Percentiles rank a stretch among this genome's conserved stretches.
Conservation (phyloP, 2,113 vertebrate species). For the Actenoides hombroni region DNA sequence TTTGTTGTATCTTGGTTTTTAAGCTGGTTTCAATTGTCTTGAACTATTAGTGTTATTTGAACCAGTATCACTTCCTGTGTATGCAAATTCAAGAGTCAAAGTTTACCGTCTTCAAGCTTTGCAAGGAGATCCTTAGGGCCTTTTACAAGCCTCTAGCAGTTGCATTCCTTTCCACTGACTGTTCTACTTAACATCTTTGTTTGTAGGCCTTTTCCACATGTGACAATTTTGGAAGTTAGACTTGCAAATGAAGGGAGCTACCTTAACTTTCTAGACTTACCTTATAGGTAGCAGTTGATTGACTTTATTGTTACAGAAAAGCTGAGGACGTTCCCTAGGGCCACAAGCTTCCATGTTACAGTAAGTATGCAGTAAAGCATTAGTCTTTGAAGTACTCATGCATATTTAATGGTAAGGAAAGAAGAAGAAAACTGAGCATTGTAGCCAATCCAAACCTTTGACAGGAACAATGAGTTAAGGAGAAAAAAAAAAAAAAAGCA, state of each 20-base stretch:
- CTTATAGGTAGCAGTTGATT: slow-evolving; percentile 15
- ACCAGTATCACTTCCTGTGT: neutral
- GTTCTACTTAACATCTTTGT: neutral
- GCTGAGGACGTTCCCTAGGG: slow-evolving; percentile 33
- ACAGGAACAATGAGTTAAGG: neutral
- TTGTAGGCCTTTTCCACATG: neutral
- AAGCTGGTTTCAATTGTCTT: neutral
- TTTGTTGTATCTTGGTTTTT: neutral
- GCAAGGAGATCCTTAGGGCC: neutral
- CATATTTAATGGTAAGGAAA: slow-evolving; percentile 11
- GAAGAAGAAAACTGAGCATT: neutral
- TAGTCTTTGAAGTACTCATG: slow-evolving; percentile 34
- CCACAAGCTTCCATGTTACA: neutral
- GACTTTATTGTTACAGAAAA: slow-evolving; percentile 40
- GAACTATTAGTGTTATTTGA: neutral
- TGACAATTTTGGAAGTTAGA: slow-evolving; percentile 12
- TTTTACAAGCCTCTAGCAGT: neutral
- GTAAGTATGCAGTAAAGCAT: neutral
- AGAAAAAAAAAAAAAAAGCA: neutral
- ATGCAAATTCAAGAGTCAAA: neutral
- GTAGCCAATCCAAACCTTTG: neutral
- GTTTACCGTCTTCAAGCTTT: neutral
- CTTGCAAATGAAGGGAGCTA: slow-evolving; percentile 34
- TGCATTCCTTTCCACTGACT: neutral
- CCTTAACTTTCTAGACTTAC: neutral